phyloP scores from a whole-genome alignment of 2,113 vertebrate genomes.

The Ctenodactylus gundi region DNA sequence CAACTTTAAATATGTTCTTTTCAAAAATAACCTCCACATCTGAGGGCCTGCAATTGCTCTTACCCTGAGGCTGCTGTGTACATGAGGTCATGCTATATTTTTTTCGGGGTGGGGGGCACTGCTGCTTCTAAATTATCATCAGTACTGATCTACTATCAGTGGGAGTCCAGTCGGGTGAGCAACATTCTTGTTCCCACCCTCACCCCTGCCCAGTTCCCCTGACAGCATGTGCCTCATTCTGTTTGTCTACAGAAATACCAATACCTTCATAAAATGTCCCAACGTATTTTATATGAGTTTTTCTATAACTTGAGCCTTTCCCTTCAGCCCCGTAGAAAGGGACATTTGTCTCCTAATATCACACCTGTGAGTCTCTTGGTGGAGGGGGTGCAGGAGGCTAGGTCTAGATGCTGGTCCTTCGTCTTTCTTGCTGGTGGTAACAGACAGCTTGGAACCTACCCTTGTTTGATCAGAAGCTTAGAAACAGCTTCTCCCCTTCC shows the following conservation, averaged over 20 bases:
- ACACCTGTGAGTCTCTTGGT: slow-evolving; percentile 49
- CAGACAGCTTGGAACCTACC: slow-evolving; percentile 1
- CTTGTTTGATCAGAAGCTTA: slow-evolving; percentile 19
- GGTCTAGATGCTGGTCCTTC: slow-evolving; percentile 2
- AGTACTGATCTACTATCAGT: not conserved
- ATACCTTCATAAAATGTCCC: slow-evolving; percentile 28
- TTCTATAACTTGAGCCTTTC: slow-evolving; percentile 56
- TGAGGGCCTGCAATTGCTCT: not conserved
- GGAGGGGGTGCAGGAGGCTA: not conserved
- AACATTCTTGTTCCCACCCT: too few relatives aligned
- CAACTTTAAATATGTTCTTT: not conserved
- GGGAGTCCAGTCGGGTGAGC: not conserved
- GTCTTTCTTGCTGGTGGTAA: slow-evolving; percentile 1
- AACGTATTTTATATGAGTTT: slow-evolving; percentile 58
- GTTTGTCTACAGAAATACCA: slow-evolving; percentile 16
- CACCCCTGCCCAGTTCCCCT: not conserved
- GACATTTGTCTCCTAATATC: not conserved
- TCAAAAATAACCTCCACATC: not conserved
- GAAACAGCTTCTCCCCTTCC: not conserved
- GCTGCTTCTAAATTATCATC: not conserved
- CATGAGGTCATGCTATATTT: not conserved
- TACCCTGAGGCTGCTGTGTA: not conserved
- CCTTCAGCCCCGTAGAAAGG: slow-evolving; percentile 36
- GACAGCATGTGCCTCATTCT: not conserved
- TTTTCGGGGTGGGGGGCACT: not conserved